These are phyloP conservation scores for Bucco capensis DNA, from an alignment of 2,113 vertebrate genomes.

Conservation along the genomic window DNA sequence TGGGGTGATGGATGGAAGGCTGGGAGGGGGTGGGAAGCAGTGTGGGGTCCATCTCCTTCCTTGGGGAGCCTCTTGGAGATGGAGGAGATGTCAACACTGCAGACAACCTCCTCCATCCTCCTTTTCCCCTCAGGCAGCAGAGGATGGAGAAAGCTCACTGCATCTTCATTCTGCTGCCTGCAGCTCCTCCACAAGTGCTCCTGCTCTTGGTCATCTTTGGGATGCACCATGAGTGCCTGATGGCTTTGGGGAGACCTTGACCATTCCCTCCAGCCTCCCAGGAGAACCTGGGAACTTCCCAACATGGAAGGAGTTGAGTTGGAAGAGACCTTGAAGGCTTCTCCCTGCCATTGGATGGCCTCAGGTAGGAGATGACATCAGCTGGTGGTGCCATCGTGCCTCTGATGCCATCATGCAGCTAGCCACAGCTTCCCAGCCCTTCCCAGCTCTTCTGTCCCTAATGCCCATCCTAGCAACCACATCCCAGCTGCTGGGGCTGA, in stretches of 20 bases:
- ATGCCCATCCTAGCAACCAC: not conserved
- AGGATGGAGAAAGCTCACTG: not conserved
- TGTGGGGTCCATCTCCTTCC: rapidly evolving
- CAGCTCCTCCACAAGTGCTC: not conserved
- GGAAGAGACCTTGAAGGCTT: no score
- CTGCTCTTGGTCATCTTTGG: not conserved
- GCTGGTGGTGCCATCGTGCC: no score
- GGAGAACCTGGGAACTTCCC: not conserved
- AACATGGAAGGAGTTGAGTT: no score
- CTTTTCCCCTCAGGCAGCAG: not conserved
- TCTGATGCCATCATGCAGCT: rapidly evolving
- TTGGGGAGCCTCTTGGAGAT: not conserved
- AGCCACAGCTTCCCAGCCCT: not conserved
- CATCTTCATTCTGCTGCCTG: not conserved
- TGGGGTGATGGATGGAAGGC: not conserved
- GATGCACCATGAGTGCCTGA: not conserved
- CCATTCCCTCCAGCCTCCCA: not conserved
- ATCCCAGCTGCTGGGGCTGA: not conserved
- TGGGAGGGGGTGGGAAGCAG: not conserved
- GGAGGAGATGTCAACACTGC: not conserved
- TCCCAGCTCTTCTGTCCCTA: not conserved
- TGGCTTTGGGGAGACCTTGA: not conserved
- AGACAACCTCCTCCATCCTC: not conserved
- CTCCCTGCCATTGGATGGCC: no score
- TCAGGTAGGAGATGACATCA: no score